Evolutionary conservation across 2,113 vertebrate species (phyloP), one percentile per base, ranked within the genome.

Genomic region (Chamaea fasciata): DNA sequence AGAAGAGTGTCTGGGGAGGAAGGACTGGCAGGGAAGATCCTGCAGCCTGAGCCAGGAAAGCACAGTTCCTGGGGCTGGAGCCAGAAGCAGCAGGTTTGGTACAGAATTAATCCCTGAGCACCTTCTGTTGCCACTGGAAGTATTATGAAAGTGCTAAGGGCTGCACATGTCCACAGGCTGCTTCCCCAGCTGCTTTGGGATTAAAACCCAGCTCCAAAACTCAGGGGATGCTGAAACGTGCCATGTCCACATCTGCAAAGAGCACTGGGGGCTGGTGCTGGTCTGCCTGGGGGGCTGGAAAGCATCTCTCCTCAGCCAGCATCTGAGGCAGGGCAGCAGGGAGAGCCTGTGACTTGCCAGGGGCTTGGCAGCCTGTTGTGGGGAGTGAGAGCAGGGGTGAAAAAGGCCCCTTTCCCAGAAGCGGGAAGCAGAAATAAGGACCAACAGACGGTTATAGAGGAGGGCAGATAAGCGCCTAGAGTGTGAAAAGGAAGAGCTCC

Each of bases 81-180:
- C 89, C 91, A 96, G 87, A 17, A 97, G 69, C 92, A 91, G 94
- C 83, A 92, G 89, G 83, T 91, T 64, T 56, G 62, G 84, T 87
- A n/a, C 44, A 35, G 86, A 90, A 71, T 90, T 70, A 86, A 92
- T 92, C 91, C 93, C 91, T 0, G 7, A 92, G 39, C 47, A 69
- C 83, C 89, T 96, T 83, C 94, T 94, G 89, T 74, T 87, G 81
- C 91, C 70, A 27, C 67, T 95, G 89, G 81, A 94, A 93, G 55
- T n/a, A 23, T 83, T 64, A 87, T 37, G 59, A 35, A 19, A 73
- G 74, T 12, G 74, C 87, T 92, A 63, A 95, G 91, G 81, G 57
- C 83, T 69, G 89, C 82, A 92, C 87, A 84, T 91, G 83, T 79
- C 49, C 83, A 41, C 93, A 89, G 87, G 69, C 83, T 92, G 94